Base-by-base conservation (phyloP, 1,140 invertebrate species). In the Aporrectodea caliginosa region DNA sequence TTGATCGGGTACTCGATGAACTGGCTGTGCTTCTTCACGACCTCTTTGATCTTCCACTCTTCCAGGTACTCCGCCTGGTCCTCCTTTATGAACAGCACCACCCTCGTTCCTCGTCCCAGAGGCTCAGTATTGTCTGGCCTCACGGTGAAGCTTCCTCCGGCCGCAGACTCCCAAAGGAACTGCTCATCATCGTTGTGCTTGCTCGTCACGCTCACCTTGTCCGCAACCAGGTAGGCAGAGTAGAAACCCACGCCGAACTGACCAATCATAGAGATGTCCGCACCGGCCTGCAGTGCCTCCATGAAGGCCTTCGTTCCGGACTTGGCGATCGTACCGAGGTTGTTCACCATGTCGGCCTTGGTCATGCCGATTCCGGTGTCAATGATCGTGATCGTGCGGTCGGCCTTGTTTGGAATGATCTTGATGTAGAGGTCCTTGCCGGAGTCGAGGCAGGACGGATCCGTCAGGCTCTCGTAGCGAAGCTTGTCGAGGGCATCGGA, bases 1-100 rank as follows among this genome's bases (percentile, higher is more conserved):
- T 97, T 97, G 88, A 99, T 99, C 1, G 98, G 97, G 88, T 99
- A 99, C 43, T 96, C 96, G 89, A 99, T 99, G 89, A 99, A 99
- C 89, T 99, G 97, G 2, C 95, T 98, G 89, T 99, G 97, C 85
- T 99, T 99, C 91, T 98, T 98, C 0, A 99, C 95, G 34, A 99
- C 93, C 85, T 98, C 95, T 87, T 98, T 98, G 82, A 99, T 93
- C 84, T 95, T 95, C 80, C 92, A 90, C 87, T 99, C 97, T 87
- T 99, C 95, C 69, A 95, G 87, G 87, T 94, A 98, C 84, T 97
- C 95, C 1, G 91, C 90, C 84, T 96, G 93, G 86, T 97, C 95
- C 88, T 97, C 95, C 86, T 97, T 97, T 83, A 97, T 90, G 90
- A 93, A 91, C 35, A 97, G 90, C 16, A 93, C 91, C 85, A 97